Conservation (phyloP, 2,797 vertebrate species). For the Meda fulgida region DNA sequence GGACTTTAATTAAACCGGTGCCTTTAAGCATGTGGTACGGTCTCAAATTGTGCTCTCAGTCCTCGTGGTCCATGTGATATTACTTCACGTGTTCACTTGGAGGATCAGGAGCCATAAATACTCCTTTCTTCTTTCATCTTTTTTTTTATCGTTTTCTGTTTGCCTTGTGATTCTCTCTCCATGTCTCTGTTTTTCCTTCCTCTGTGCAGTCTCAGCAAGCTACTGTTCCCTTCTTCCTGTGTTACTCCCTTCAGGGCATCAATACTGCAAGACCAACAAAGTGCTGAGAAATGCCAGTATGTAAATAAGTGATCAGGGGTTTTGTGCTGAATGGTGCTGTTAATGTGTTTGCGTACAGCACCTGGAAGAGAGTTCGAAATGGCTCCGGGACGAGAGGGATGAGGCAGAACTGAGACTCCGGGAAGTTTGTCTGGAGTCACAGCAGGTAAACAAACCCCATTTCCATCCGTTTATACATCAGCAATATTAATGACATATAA, state of each 20-base stretch:
- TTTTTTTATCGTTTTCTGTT: not conserved
- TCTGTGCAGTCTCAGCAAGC: slow-evolving; percentile 16
- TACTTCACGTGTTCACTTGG: not conserved
- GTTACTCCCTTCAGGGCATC: slow-evolving; percentile 10
- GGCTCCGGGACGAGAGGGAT: slow-evolving; percentile 70
- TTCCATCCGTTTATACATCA: not conserved
- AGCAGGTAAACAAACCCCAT: slow-evolving; percentile 65
- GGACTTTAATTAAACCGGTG: not conserved
- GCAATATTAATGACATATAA: not conserved
- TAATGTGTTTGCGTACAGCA: slow-evolving; percentile 64
- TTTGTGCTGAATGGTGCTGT: slow-evolving; percentile 37
- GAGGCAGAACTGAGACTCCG: slow-evolving; percentile 68
- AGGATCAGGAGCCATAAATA: not conserved
- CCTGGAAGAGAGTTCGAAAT: slow-evolving; percentile 68
- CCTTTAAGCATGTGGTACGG: not conserved
- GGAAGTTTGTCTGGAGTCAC: slow-evolving; percentile 73
- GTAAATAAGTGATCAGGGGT: slow-evolving; percentile 18
- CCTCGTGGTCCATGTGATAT: not conserved
- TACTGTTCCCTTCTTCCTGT: slow-evolving; percentile 29
- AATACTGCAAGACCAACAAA: slow-evolving; percentile 38
- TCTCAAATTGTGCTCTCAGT: not conserved
- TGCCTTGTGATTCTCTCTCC: not conserved
- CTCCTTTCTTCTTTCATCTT: not conserved
- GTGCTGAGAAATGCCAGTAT: slow-evolving; percentile 30
- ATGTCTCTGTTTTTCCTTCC: not conserved